A percentile compares a stretch with the other conserved stretches of the same genome.
Evolutionary conservation across 2,113 vertebrate species (phyloP).

Genomic region (Nanorana parkeri): DNA sequence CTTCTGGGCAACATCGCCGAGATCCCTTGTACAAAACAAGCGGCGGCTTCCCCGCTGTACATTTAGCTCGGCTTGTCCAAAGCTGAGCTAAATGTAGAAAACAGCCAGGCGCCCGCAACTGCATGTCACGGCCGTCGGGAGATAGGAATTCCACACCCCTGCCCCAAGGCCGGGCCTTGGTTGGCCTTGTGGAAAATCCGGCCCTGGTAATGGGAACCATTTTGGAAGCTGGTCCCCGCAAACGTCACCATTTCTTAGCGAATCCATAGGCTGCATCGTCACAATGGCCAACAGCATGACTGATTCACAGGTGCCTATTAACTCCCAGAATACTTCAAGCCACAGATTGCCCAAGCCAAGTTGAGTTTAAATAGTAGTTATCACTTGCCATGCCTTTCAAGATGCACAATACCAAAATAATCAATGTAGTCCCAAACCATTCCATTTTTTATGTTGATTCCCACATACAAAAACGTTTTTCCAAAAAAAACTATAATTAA

Average conservation of each 20-base stretch:
- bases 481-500: conserved; percentile 66
- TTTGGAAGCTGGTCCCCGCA: background rate
- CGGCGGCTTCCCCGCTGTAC: no score
- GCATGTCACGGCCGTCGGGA: no score
- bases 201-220: no score
- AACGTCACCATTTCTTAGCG: background rate
- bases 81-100: no score
- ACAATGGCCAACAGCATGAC: background rate
- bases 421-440: conserved; percentile 76
- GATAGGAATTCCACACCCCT: no score
- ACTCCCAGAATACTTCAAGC: conserved; percentile 20
- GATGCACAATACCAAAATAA: conserved; percentile 65
- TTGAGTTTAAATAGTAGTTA: conserved; percentile 64
- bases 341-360: conserved; percentile 1
- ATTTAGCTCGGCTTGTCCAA: no score
- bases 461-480: conserved; percentile 62
- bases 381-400: conserved; percentile 71
- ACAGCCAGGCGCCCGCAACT: no score
- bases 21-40: no score
- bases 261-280: background rate
- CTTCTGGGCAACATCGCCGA: no score
- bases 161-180: no score
- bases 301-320: background rate
- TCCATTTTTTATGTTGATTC: conserved; percentile 68
- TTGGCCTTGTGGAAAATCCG: no score